These are phyloP conservation scores for Acanthiza pusilla DNA, from an alignment of 2,797 vertebrate genomes.

Conservation along the genomic window DNA sequence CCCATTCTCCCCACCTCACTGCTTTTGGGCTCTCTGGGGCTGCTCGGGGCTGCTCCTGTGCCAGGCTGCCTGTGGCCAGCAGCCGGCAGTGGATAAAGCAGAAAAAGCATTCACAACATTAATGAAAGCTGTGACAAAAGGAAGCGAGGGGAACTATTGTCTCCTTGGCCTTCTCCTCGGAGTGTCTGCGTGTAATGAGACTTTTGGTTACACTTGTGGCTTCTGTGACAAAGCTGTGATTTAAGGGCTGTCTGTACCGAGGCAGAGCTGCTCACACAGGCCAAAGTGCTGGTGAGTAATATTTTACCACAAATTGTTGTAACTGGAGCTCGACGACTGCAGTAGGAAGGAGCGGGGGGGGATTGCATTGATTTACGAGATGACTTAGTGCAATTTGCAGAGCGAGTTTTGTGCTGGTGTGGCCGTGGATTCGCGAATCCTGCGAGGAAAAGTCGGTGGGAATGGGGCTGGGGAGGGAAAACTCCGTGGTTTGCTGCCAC, in stretches of 20 bases:
- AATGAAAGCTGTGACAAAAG: slow-evolving; percentile 62
- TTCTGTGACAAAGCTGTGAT: slow-evolving; percentile 64
- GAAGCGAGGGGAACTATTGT: slow-evolving; percentile 24
- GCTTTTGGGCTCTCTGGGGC: neutral
- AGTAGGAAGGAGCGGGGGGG: slow-evolving; percentile 5
- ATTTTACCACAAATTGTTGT: slow-evolving; percentile 64
- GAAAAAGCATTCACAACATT: neutral
- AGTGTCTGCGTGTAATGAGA: slow-evolving; percentile 42
- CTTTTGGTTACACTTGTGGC: slow-evolving; percentile 57
- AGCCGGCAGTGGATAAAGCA: neutral
- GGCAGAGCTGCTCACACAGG: slow-evolving; percentile 16
- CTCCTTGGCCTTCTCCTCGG: slow-evolving; percentile 15
- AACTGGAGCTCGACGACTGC: slow-evolving; percentile 54
- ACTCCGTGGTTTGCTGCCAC: neutral
- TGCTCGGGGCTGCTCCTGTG: neutral
- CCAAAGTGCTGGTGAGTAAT: slow-evolving; percentile 52
- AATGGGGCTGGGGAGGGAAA: neutral
- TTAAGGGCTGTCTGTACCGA: slow-evolving; percentile 54
- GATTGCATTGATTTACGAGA: neutral
- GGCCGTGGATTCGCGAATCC: neutral
- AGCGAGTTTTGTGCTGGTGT: neutral
- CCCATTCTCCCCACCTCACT: neutral
- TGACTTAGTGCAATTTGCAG: neutral
- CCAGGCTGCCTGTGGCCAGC: neutral
- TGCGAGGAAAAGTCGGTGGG: neutral